A percentile compares a stretch with the other conserved stretches of the same genome.
Evolutionary conservation across 2,797 vertebrate species (phyloP).

Genomic region (Hippoglossus hippoglossus): DNA sequence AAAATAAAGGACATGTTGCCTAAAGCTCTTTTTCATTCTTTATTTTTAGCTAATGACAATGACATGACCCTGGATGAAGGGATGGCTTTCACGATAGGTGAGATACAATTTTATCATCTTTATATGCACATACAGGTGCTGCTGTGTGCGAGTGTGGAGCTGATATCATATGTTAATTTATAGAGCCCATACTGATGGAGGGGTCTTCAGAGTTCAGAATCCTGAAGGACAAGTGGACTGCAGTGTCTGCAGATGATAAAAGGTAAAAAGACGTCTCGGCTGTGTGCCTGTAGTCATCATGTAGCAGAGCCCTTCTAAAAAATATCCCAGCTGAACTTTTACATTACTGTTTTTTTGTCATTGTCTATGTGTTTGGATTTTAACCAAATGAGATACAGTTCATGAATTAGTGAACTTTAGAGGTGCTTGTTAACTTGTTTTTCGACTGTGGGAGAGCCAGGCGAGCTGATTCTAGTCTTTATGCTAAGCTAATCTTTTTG

Average conservation of each 20-base stretch:
- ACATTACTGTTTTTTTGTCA: neutral
- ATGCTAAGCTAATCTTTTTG: no score
- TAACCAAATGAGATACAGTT: neutral
- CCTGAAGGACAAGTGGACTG: conserved; percentile 94
- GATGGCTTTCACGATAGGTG: conserved; percentile 97
- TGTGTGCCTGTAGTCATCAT: neutral
- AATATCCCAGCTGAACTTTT: neutral
- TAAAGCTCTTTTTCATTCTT: conserved; percentile 20
- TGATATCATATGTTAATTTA: conserved; percentile 25
- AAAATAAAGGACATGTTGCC: neutral
- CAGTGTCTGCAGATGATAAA: conserved; percentile 91
- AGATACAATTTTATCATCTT: conserved; percentile 57
- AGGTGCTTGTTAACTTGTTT: no score
- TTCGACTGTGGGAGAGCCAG: no score
- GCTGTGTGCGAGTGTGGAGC: neutral
- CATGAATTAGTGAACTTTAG: neutral
- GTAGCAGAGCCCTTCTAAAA: neutral
- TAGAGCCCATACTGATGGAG: conserved; percentile 97
- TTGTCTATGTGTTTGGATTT: neutral
- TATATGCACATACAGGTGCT: neutral
- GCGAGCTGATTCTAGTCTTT: no score
- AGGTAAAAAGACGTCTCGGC: conserved; percentile 78
- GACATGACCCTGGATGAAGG: conserved; percentile 93
- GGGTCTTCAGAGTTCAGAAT: conserved; percentile 91
- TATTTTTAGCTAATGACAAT: conserved; percentile 90